Percentiles rank a stretch among this genome's conserved stretches.
phyloP scores from a whole-genome alignment of 2,888 invertebrate genomes.

The Ochlodes sylvanus region DNA sequence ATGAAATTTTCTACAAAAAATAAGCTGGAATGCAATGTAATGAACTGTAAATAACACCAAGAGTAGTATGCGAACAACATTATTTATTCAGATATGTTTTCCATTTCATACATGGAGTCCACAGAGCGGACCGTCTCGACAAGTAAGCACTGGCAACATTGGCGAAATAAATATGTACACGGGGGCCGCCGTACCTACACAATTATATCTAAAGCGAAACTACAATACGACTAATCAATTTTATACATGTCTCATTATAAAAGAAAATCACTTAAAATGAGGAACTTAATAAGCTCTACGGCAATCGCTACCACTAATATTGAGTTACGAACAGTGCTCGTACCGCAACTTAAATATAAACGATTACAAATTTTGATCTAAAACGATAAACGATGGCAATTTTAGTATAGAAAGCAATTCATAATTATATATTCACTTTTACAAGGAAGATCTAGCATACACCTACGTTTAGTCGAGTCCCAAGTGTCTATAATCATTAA shows the following conservation, averaged over 20 bases:
- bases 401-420: slow-evolving; percentile 3
- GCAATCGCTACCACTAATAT: slow-evolving; percentile 28
- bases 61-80: slow-evolving; percentile 29
- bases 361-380: slow-evolving; percentile 6
- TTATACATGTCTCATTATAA: slow-evolving; percentile 41
- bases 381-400: slow-evolving; percentile 11
- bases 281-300: slow-evolving; percentile 47
- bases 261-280: slow-evolving; percentile 49
- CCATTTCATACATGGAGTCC: slow-evolving; percentile 32
- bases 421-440: not conserved
- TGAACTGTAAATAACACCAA: not conserved
- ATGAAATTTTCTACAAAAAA: no score
- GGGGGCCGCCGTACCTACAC: slow-evolving; percentile 43
- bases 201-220: slow-evolving; percentile 48
- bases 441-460: not conserved
- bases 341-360: slow-evolving; percentile 1
- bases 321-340: slow-evolving; percentile 12
- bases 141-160: slow-evolving; percentile 45
- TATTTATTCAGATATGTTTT: slow-evolving; percentile 39
- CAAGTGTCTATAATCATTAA: not conserved
- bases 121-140: slow-evolving; percentile 24
- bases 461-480: not conserved
- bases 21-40: no score
- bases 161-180: slow-evolving; percentile 48
- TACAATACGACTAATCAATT: slow-evolving; percentile 39